phyloP scores from a whole-genome alignment of 2,888 invertebrate species.

The Plebejus argus region DNA sequence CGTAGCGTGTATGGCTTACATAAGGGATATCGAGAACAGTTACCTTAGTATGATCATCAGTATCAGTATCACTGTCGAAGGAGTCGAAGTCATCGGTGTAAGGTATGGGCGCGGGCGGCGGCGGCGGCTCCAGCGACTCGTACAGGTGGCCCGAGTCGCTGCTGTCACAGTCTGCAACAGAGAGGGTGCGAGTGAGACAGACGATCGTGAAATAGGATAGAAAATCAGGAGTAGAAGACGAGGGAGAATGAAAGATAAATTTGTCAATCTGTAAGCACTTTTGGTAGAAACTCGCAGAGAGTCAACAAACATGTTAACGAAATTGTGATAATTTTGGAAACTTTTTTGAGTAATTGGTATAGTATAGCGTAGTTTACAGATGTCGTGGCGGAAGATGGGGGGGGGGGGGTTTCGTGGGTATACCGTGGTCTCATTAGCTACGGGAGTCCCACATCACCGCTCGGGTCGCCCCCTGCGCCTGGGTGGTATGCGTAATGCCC shows the following conservation, averaged over 20 bases:
- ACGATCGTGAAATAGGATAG: background rate
- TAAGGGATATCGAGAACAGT: slow-evolving; percentile 2
- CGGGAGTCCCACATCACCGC: no score
- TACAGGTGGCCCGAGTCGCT: slow-evolving; percentile 86
- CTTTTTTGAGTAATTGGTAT: no score
- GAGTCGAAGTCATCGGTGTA: slow-evolving; percentile 85
- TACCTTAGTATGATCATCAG: slow-evolving; percentile 74
- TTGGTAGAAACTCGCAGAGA: background rate
- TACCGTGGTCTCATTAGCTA: no score
- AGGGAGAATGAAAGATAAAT: no score
- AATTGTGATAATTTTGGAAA: no score
- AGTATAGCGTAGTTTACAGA: no score
- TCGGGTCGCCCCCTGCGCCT: no score
- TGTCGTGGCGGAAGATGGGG: no score
- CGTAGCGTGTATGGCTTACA: no score
- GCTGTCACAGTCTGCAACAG: slow-evolving; percentile 78
- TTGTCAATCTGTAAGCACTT: background rate
- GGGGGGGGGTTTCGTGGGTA: no score
- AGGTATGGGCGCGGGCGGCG: slow-evolving; percentile 47
- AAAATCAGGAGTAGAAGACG: background rate
- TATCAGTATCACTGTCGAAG: slow-evolving; percentile 85
- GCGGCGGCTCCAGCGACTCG: slow-evolving; percentile 80
- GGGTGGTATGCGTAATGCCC: no score
- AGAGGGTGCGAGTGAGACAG: background rate
- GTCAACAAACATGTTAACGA: no score